These are phyloP conservation scores for Acarapis woodi DNA, from an alignment of 1,140 invertebrate species.

Conservation along the genomic window DNA sequence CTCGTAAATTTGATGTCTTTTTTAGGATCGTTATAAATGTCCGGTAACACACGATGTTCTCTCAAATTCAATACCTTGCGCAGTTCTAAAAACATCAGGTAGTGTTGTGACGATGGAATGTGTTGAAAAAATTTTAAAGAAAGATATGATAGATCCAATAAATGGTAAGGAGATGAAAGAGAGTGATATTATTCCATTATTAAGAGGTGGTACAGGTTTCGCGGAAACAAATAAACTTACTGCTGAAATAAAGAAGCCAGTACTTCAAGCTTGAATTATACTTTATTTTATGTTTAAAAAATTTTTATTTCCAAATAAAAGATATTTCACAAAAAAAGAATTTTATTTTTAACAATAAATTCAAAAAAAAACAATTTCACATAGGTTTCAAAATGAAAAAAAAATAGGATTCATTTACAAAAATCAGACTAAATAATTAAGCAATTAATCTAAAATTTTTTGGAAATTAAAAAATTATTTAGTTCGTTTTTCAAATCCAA, in stretches of 20 bases:
- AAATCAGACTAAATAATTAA: too few species aligned
- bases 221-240: constrained; percentile 51
- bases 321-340: too few species aligned
- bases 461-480: too few species aligned
- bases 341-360: not conserved
- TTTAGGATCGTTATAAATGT: constrained; percentile 71
- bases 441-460: too few species aligned
- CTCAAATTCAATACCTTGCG: constrained; percentile 73
- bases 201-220: constrained; percentile 88
- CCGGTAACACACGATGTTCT: constrained; percentile 85
- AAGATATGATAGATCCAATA: constrained; percentile 86
- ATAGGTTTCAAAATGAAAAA: not conserved
- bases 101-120: constrained; percentile 86
- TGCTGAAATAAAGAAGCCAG: constrained; percentile 53
- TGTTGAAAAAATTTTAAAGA: constrained; percentile 80
- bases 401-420: too few species aligned
- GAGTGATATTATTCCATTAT: constrained; percentile 66
- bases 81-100: constrained; percentile 66
- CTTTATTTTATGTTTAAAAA: too few species aligned
- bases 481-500: too few species aligned
- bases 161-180: constrained; percentile 60
- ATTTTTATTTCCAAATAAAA: not conserved
- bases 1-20: too few species aligned
- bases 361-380: not conserved
- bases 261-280: constrained; percentile 43